phyloP scores from a whole-genome alignment of 2,113 vertebrate species.

The Triplophysa dalaica region DNA sequence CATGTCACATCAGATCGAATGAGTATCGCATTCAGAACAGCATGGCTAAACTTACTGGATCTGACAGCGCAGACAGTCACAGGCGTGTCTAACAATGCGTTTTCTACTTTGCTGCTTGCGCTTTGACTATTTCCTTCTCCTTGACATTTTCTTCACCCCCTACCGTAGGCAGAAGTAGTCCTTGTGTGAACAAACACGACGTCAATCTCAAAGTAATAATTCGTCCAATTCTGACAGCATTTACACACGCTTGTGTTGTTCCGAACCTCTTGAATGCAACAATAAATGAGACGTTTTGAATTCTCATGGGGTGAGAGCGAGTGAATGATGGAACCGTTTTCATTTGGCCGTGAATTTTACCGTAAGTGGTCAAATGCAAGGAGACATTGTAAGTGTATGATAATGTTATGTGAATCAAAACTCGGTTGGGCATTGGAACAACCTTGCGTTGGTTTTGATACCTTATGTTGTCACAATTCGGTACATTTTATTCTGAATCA shows the following conservation, averaged over 20 bases:
- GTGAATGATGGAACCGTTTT: too few relatives aligned
- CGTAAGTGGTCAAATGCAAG: too few relatives aligned
- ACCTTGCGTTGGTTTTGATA: slow-evolving; percentile 1
- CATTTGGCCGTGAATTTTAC: too few relatives aligned
- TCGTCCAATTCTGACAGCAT: too few relatives aligned
- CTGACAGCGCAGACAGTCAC: slow-evolving; percentile 17
- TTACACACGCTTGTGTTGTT: too few relatives aligned
- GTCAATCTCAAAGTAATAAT: slow-evolving; percentile 3
- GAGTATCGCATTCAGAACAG: slow-evolving; percentile 10
- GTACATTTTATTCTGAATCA: background rate
- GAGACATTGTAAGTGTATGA: background rate
- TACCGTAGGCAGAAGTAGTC: background rate
- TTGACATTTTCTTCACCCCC: slow-evolving; percentile 25
- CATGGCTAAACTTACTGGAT: slow-evolving; percentile 13
- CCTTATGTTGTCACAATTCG: background rate
- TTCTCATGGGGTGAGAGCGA: too few relatives aligned
- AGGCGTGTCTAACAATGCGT: slow-evolving; percentile 2
- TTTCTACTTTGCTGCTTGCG: slow-evolving; percentile 17
- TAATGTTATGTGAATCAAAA: background rate
- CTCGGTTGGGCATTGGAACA: background rate
- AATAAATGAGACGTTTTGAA: too few relatives aligned
- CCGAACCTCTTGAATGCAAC: too few relatives aligned
- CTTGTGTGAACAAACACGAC: slow-evolving; percentile 8
- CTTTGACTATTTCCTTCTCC: slow-evolving; percentile 22
- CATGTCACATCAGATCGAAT: slow-evolving; percentile 24